Evolutionary conservation across 2,888 invertebrate species (phyloP), one percentile per base, ranked within the genome.

Genomic region (Itoplectis maculator): DNA sequence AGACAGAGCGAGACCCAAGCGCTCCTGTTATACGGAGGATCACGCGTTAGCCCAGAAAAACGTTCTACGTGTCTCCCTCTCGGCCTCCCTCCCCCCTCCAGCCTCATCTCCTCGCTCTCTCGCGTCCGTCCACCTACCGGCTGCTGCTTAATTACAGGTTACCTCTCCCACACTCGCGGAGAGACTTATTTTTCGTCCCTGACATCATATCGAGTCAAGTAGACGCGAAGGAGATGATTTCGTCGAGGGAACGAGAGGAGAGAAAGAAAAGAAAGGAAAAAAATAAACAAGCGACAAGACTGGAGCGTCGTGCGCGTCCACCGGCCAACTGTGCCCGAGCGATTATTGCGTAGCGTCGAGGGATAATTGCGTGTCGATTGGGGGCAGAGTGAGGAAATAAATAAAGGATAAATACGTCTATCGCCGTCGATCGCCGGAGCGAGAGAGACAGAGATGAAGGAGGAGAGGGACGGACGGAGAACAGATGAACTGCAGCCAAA

Each of bases 1-100:
- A 42, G 70, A 75, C 54, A 75, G 23, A 66, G 65, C 61, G 37
- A 69, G 47, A 73, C 13, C 59, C 59, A 9, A 13, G 20, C n/a
- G 40, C 42, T 11, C 7, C 29, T 42, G 23, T 45, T 69, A 69
- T 75, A 72, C 23, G 29, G 77, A 76, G 84, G 78, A 81, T 66
- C 83, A 47, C 84, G 84, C 83, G 83, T 82, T 85, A 85, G 83
- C 72, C 84, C 82, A 85, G 86, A 85, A 86, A 86, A 86, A 82
- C 81, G 85, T 80, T 85, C 72, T 83, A 29, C 40, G 47, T 79
- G 61, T 45, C n/a, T 37, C 20, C 15, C 18, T 56, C 69, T 69
- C 29, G 6, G 18, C n/a, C 15, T 51, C 35, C 56, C 56, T 15
- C 45, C 66, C 37, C 72, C 77, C n/a, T n/a, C n/a, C n/a, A n/a